These are phyloP conservation scores for Carterocephalus palaemon DNA, from an alignment of 2,888 invertebrate species.

Conservation along the genomic window DNA sequence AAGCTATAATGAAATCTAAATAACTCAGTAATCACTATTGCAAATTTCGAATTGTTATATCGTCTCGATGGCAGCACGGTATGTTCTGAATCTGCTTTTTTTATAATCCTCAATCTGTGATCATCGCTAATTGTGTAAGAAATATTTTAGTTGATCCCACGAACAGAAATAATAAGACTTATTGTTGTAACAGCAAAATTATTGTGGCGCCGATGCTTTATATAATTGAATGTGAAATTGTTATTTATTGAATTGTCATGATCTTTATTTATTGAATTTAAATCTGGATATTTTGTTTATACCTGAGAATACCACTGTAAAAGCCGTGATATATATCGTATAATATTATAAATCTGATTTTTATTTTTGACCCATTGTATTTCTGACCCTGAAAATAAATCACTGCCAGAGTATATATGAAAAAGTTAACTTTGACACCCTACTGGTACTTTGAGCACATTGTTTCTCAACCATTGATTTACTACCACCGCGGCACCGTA, in stretches of 20 bases:
- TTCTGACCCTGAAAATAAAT: too few species aligned
- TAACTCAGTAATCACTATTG: constrained; percentile 77
- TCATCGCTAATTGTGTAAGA: constrained; percentile 75
- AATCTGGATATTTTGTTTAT: constrained; percentile 76
- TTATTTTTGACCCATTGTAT: constrained; percentile 51
- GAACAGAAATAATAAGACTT: constrained; percentile 55
- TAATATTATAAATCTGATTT: constrained; percentile 72
- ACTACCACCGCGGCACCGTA: too few species aligned
- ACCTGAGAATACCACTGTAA: constrained; percentile 77
- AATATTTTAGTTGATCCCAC: constrained; percentile 67
- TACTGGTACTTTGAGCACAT: too few species aligned
- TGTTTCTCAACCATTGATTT: too few species aligned
- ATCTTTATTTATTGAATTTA: constrained; percentile 75
- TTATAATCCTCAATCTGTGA: constrained; percentile 78
- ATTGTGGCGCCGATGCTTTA: constrained; percentile 63
- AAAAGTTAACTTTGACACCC: too few species aligned
- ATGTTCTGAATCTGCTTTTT: constrained; percentile 76
- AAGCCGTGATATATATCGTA: constrained; percentile 79
- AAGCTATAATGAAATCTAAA: constrained; percentile 75
- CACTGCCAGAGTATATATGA: too few species aligned
- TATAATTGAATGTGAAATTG: constrained; percentile 68
- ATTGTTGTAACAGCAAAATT: constrained; percentile 54
- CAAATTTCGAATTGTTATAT: constrained; percentile 74
- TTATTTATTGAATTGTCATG: constrained; percentile 76
- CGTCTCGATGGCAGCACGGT: constrained; percentile 73